phyloP scores from a whole-genome alignment of 37 sponge, comb jelly and placozoan genomes.

The Hormiphora californensis region DNA sequence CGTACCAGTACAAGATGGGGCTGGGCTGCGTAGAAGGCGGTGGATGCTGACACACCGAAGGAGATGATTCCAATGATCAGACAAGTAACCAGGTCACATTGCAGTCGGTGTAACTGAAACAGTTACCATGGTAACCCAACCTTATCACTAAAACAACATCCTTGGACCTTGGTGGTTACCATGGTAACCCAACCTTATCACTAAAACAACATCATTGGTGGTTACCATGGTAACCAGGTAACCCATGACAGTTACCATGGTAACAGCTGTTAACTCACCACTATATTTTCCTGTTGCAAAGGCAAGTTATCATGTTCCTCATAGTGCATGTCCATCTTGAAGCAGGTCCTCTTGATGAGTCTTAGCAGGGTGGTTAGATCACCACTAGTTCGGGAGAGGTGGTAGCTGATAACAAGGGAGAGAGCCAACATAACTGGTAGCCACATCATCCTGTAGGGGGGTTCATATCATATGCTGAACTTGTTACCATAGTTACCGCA shows the following conservation, averaged over 20 bases:
- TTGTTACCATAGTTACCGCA: too few relatives aligned
- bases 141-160: background rate
- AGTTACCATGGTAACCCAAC: background rate
- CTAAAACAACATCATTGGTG: background rate
- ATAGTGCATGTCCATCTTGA: conserved; percentile 42
- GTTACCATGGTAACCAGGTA: background rate
- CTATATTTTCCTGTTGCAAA: conserved; percentile 32
- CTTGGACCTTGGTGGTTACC: background rate
- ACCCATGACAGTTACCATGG: background rate
- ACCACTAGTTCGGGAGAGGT: conserved; percentile 67
- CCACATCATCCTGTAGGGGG: conserved; percentile 41
- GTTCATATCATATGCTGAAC: too few relatives aligned
- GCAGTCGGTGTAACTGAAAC: background rate
- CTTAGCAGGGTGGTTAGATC: conserved; percentile 65
- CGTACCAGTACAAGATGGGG: conserved; percentile 8
- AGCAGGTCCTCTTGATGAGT: conserved; percentile 38
- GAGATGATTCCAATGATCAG: conserved; percentile 16
- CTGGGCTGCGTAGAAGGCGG: conserved; percentile 17
- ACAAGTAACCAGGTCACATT: conserved; percentile 42
- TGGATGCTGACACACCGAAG: conserved; percentile 23
- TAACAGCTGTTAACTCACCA: background rate
- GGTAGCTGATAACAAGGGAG: conserved; percentile 50
- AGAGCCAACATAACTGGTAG: conserved; percentile 48
- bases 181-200: background rate
- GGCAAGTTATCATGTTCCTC: conserved; percentile 26